phyloP scores from a whole-genome alignment of 53 echinoderm and acorn worm species.

The Arbacia lixula region DNA sequence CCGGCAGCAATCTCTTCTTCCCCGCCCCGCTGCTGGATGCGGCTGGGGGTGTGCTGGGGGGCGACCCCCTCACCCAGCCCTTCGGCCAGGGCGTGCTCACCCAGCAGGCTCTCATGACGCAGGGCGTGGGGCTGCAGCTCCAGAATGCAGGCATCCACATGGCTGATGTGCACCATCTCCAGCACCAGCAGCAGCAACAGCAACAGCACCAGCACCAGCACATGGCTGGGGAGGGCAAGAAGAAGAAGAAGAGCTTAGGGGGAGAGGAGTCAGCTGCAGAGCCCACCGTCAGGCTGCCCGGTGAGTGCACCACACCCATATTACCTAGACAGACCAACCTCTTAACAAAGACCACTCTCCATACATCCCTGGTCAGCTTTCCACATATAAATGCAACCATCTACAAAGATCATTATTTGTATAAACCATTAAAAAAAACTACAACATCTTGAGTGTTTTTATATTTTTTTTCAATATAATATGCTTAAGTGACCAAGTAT shows the following conservation, averaged over 20 bases:
- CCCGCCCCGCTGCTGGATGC: background rate
- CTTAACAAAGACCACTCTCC: slow-evolving; percentile 35
- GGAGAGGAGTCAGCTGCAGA: slow-evolving; percentile 58
- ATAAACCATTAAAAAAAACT: no score
- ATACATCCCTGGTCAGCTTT: no score
- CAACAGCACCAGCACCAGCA: slow-evolving; percentile 62
- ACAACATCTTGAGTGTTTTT: no score
- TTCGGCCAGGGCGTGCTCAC: slow-evolving; percentile 46
- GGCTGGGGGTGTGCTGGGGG: background rate
- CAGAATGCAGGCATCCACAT: slow-evolving; percentile 58
- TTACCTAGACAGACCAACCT: slow-evolving; percentile 37
- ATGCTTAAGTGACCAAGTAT: no score
- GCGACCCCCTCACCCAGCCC: slow-evolving; percentile 37
- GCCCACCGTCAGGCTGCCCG: slow-evolving; percentile 30
- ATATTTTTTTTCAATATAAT: no score
- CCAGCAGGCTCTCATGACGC: slow-evolving; percentile 51
- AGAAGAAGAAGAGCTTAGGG: slow-evolving; percentile 60
- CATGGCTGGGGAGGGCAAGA: slow-evolving; percentile 41
- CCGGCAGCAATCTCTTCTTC: slow-evolving; percentile 47
- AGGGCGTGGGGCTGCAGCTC: slow-evolving; percentile 33
- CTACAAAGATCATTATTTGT: no score
- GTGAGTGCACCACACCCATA: slow-evolving; percentile 24
- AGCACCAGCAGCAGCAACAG: slow-evolving; percentile 66
- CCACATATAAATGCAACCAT: no score
- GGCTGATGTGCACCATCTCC: slow-evolving; percentile 63